Conservation (phyloP, 2,113 vertebrate genomes). For the Pangasianodon gigas region DNA sequence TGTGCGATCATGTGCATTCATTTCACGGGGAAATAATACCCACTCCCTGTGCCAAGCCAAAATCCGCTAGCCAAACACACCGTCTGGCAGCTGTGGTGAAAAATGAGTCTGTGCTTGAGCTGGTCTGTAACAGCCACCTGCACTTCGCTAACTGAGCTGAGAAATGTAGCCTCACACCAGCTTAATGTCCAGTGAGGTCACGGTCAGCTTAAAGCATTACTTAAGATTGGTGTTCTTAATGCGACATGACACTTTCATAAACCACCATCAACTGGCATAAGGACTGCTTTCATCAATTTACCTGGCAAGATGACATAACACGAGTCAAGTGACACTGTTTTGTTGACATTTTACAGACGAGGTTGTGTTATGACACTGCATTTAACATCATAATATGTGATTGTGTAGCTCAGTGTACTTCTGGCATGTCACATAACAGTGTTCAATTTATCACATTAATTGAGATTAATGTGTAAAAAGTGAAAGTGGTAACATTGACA, state of each 20-base stretch:
- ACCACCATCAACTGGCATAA: background rate
- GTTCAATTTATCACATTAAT: no score
- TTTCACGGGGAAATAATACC: constrained; percentile 4
- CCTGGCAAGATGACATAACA: background rate
- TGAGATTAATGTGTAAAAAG: no score
- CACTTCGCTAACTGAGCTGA: background rate
- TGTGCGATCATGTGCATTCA: background rate
- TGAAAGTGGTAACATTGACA: no score
- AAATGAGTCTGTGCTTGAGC: constrained; percentile 36
- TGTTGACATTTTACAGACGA: background rate
- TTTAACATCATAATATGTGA: background rate
- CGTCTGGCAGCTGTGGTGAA: constrained; percentile 40
- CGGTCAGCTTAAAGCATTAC: background rate
- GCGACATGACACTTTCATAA: background rate
- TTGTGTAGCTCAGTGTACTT: no score
- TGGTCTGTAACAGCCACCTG: background rate
- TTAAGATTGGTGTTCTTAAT: background rate
- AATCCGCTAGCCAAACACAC: constrained; percentile 48
- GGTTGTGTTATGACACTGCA: background rate
- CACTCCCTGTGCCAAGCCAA: constrained; percentile 9
- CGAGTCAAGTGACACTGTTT: background rate
- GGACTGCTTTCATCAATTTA: background rate
- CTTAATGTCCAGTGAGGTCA: background rate
- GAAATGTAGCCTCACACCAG: background rate
- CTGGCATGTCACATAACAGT: no score